Evolutionary conservation across 30 jellyfish, hydroid and myxozoan genomes (phyloP), one percentile per base, ranked within the genome.

Genomic region (Pelagia noctiluca): DNA sequence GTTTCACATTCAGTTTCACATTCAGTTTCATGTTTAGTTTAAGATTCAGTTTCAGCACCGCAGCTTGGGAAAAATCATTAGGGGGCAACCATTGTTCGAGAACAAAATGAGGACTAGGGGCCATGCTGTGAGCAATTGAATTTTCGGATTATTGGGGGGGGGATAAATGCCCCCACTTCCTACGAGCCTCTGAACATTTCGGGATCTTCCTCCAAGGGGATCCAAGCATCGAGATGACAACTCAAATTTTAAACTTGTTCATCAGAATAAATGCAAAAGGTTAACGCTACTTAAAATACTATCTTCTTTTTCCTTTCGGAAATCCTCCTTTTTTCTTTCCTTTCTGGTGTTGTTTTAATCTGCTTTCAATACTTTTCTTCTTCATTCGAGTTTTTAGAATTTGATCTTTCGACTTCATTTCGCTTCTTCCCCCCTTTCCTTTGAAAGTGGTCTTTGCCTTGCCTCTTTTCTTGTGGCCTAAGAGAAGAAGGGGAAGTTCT

Each of bases 341-440:
- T 19, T 57, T 67, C 13, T 61, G 34, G n/a, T 53, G 76, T 36
- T 16, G 21, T 24, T 66, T 60, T 24, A 84, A 70, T 50, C 95
- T 72, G 18, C 60, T 63, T 66, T 84, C 76, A 11, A 84, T 85
- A 31, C 66, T 77, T 28, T 72, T 73, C 23, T 75, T 76, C 48
- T 66, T 73, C 63, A 84, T 71, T 71, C 97, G 67, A 8, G 60
- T 73, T 71, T 84, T 90, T 21, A 90, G 47, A 11, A 90, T 90
- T 73, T 90, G 94, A 35, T 90, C 97, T 35, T 90, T 90, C 3
- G 96, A 65, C 50, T 90, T 90, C 83, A 90, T 63, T 30, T 84
- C 95, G 26, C 32, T 74, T 42, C 53, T 42, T 33, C 8, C n/a
- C n/a, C n/a, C 26, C 34, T 68, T 65, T 18, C 90, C 90, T 48